Evolutionary conservation across 2,888 invertebrate species (phyloP).

Genomic region (Orthosia cruda): DNA sequence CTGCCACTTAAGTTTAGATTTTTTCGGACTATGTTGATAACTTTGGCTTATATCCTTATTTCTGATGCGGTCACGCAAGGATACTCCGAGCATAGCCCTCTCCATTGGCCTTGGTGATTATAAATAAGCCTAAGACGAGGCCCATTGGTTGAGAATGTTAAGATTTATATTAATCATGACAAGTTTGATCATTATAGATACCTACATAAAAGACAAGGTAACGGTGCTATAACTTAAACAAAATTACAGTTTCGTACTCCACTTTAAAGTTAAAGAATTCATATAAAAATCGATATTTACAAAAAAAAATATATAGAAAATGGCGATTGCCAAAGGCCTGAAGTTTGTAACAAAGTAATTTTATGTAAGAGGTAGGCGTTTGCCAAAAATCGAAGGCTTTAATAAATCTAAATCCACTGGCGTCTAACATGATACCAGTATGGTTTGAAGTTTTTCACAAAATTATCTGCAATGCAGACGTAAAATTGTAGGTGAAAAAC

Average conservation of each 20-base stretch:
- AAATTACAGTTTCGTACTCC: background rate
- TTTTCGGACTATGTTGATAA: too few relatives aligned
- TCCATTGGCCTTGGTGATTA: too few relatives aligned
- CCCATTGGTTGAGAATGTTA: too few relatives aligned
- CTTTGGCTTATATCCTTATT: too few relatives aligned
- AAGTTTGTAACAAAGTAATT: conserved; percentile 42
- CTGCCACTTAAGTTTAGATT: too few relatives aligned
- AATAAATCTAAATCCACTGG: conserved; percentile 2
- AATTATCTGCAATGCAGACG: conserved; percentile 45
- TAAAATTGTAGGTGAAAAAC: background rate
- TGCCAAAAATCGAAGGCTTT: conserved; percentile 43
- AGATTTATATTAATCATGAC: too few relatives aligned
- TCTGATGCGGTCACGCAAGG: too few relatives aligned
- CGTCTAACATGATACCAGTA: background rate
- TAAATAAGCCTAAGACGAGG: too few relatives aligned
- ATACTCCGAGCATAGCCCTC: too few relatives aligned
- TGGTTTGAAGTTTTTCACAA: background rate
- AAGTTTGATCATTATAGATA: background rate
- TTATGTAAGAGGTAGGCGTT: conserved; percentile 52
- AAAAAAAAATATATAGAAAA: conserved; percentile 43
- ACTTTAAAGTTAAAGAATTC: conserved; percentile 6
- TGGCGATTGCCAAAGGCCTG: conserved; percentile 24
- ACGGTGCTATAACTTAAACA: background rate
- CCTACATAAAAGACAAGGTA: background rate
- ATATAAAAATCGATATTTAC: conserved; percentile 25